Evolutionary conservation across 1,140 invertebrate species (phyloP).

Genomic region (Lepidostoma basale): DNA sequence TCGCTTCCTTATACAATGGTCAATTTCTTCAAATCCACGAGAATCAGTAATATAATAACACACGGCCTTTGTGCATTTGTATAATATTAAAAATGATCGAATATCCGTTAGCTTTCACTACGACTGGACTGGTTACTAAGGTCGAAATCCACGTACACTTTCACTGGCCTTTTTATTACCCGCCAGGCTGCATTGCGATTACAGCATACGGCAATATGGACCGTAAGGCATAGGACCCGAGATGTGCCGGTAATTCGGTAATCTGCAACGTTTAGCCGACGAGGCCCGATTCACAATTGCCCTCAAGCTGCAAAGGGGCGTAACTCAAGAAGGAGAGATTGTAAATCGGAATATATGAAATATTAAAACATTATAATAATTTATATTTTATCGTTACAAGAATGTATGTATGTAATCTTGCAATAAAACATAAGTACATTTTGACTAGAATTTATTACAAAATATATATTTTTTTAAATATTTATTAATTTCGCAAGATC

Average conservation of each 20-base stretch:
- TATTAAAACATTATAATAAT: too few species aligned
- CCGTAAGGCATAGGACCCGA: background rate
- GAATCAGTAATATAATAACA: background rate
- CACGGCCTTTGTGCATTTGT: background rate
- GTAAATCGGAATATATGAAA: too few species aligned
- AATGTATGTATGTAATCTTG: too few species aligned
- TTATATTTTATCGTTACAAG: too few species aligned
- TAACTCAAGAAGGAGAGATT: too few species aligned
- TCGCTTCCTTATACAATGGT: background rate
- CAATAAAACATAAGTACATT: too few species aligned
- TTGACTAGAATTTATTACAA: too few species aligned
- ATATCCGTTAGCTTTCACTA: slow-evolving; percentile 21
- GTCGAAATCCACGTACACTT: slow-evolving; percentile 24
- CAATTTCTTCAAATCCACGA: background rate
- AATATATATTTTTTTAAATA: too few species aligned
- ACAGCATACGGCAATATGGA: slow-evolving; percentile 1
- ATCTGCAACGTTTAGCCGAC: background rate
- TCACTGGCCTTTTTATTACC: slow-evolving; percentile 20
- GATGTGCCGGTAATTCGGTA: slow-evolving; percentile 5
- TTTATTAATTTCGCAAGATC: too few species aligned
- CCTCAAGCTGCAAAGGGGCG: too few species aligned
- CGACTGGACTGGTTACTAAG: slow-evolving; percentile 11
- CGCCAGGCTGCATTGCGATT: slow-evolving; percentile 2
- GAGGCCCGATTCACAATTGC: background rate
- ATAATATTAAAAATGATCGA: background rate